Conservation (phyloP, 2,797 vertebrate species). For the Apogon hyalosoma region DNA sequence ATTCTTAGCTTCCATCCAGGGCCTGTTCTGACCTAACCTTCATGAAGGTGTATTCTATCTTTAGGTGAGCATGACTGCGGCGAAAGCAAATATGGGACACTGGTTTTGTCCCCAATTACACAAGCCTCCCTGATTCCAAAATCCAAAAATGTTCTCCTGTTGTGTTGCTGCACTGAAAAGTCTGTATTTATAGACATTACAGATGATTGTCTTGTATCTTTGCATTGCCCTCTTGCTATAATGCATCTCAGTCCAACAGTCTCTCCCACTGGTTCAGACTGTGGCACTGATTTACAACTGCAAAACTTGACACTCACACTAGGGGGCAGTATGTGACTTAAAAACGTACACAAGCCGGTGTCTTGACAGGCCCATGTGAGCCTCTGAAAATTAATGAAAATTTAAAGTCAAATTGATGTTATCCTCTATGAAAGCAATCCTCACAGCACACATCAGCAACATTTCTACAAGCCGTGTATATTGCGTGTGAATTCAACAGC, state of each 20-base stretch:
- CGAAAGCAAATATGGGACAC: slow-evolving; percentile 17
- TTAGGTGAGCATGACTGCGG: slow-evolving; percentile 12
- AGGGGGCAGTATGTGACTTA: slow-evolving; percentile 88
- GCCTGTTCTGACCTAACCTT: neutral
- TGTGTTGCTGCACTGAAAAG: slow-evolving; percentile 9
- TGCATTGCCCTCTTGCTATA: slow-evolving; percentile 39
- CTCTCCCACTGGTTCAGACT: slow-evolving; percentile 59
- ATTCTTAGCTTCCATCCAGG: slow-evolving; percentile 1
- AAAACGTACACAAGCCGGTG: slow-evolving; percentile 56
- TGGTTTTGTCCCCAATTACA: slow-evolving; percentile 1
- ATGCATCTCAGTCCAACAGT: slow-evolving; percentile 50
- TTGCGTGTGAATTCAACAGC: slow-evolving; percentile 45
- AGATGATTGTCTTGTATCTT: slow-evolving; percentile 29
- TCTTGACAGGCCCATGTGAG: slow-evolving; percentile 45
- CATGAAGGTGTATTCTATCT: neutral
- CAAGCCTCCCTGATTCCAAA: neutral
- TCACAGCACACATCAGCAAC: slow-evolving; percentile 63
- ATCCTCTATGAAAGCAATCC: slow-evolving; percentile 71
- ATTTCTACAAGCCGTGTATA: slow-evolving; percentile 41
- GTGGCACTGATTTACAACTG: slow-evolving; percentile 50
- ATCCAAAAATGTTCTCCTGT: slow-evolving; percentile 10
- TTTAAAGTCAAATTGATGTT: slow-evolving; percentile 75
- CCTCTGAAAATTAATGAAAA: slow-evolving; percentile 69
- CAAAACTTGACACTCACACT: slow-evolving; percentile 57
- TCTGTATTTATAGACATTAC: neutral